These are phyloP conservation scores for Callosobruchus maculatus DNA, from an alignment of 2,888 invertebrate genomes.

Conservation along the genomic window DNA sequence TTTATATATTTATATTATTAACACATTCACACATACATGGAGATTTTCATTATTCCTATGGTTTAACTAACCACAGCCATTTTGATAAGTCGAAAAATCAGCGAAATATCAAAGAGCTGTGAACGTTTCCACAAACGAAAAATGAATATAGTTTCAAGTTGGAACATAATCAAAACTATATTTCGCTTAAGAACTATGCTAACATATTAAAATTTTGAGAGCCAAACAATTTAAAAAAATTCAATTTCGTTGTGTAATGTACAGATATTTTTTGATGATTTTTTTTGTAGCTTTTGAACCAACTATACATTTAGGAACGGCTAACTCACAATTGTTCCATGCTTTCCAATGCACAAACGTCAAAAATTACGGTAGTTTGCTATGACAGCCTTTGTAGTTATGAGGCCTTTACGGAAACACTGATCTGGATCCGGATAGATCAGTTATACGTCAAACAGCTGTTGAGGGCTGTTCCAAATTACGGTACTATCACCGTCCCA, in stretches of 20 bases:
- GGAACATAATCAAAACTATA: constrained; percentile 35
- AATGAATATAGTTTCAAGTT: constrained; percentile 36
- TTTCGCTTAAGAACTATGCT: constrained; percentile 23
- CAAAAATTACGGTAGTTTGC: no score
- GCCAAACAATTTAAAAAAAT: constrained; percentile 23
- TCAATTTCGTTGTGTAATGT: constrained; percentile 44
- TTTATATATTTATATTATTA: constrained; percentile 40
- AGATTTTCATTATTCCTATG: constrained; percentile 30
- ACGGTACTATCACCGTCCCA: no score
- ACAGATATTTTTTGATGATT: constrained; percentile 27
- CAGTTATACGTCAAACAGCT: no score
- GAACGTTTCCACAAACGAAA: constrained; percentile 18
- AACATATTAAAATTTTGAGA: constrained; percentile 24
- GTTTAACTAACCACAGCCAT: constrained; percentile 43
- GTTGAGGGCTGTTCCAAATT: no score
- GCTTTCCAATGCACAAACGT: background rate
- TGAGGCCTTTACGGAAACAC: no score
- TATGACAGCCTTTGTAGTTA: no score
- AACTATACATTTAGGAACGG: constrained; percentile 21
- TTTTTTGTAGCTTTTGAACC: constrained; percentile 18
- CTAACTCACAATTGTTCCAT: constrained; percentile 4
- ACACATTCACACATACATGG: constrained; percentile 51
- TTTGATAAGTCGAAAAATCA: constrained; percentile 43
- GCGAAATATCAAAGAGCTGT: constrained; percentile 44
- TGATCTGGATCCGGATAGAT: no score